Conservation (phyloP, 2,797 vertebrate genomes). For the Choloepus didactylus region DNA sequence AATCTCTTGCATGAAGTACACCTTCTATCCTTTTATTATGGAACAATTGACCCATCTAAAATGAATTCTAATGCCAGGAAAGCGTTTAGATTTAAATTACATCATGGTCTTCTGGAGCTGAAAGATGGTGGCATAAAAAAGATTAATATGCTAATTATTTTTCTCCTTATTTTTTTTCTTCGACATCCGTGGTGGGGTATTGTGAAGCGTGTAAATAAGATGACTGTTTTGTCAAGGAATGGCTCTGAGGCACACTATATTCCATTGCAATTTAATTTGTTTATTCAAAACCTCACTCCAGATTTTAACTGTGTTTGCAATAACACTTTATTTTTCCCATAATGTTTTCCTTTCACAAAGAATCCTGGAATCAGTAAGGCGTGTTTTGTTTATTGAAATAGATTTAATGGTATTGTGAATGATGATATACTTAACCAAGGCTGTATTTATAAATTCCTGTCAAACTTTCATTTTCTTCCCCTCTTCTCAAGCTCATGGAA, state of each 20-base stretch:
- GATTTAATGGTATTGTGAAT: conserved; percentile 91
- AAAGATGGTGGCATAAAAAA: conserved; percentile 99
- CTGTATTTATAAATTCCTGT: conserved; percentile 89
- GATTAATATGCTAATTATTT: conserved; percentile 99
- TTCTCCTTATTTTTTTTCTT: conserved; percentile 98
- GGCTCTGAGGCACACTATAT: conserved; percentile 93
- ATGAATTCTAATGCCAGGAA: conserved; percentile 99
- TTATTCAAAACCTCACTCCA: conserved; percentile 93
- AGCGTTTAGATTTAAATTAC: conserved; percentile 99
- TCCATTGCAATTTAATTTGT: conserved; percentile 94
- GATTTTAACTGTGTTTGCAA: conserved; percentile 96
- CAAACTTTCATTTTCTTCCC: conserved; percentile 87
- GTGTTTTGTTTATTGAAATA: conserved; percentile 91
- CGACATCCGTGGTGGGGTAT: conserved; percentile 98
- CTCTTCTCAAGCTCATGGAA: conserved; percentile 60
- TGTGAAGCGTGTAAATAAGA: conserved; percentile 99
- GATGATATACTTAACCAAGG: conserved; percentile 88
- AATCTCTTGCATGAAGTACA: conserved; percentile 99
- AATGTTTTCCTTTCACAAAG: conserved; percentile 92
- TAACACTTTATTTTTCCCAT: conserved; percentile 96
- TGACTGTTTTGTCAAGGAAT: conserved; percentile 99
- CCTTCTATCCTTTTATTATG: conserved; percentile 99
- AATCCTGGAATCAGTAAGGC: conserved; percentile 89
- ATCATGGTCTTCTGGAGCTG: conserved; percentile 98
- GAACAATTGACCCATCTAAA: conserved; percentile 99